phyloP scores from a whole-genome alignment of 1,140 invertebrate species.

The Bombus superbus region DNA sequence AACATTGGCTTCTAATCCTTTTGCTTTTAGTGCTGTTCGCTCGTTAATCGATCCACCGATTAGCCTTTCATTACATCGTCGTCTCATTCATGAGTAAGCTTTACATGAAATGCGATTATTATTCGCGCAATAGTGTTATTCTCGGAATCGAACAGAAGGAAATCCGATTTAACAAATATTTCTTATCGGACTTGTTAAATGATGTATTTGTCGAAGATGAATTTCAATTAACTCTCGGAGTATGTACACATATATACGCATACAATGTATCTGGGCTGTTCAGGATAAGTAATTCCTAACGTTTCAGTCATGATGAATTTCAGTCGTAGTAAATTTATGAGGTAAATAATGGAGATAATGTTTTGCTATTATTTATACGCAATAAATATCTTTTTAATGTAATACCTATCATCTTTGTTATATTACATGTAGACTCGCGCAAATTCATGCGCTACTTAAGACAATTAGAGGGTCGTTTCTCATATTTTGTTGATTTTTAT shows the following conservation, averaged over 20 bases:
- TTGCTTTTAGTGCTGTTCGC: conserved; percentile 7
- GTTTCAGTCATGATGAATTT: not conserved
- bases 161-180: not conserved
- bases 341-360: no score
- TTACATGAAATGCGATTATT: conserved; percentile 4
- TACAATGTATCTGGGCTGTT: not conserved
- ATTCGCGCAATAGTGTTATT: not conserved
- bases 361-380: not conserved
- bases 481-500: not conserved
- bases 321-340: no score
- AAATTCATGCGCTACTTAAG: no score
- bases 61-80: conserved; percentile 15
- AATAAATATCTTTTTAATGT: not conserved
- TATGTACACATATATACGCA: not conserved
- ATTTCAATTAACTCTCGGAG: not conserved
- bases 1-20: conserved; percentile 31
- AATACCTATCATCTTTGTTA: not conserved
- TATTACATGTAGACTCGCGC: not conserved
- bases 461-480: no score
- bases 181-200: not conserved
- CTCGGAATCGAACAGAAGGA: no score
- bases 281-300: not conserved
- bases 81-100: not conserved
- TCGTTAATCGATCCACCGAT: conserved; percentile 37
- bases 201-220: not conserved